Evolutionary conservation across 2,113 vertebrate genomes (phyloP).

Genomic region (Burhinus bistriatus): DNA sequence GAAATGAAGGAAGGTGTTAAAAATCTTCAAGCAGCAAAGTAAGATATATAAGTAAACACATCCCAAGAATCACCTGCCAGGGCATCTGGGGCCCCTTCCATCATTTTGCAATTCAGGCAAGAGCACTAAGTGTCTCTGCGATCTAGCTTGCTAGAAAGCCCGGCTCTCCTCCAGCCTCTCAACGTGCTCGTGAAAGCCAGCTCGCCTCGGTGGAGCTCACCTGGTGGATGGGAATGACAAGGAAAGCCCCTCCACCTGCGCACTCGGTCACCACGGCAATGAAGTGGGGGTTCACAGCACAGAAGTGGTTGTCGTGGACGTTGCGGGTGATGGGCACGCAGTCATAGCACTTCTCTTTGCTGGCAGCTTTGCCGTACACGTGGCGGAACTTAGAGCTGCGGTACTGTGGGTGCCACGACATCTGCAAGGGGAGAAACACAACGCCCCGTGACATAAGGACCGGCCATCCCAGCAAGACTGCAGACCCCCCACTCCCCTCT

Average conservation of each 20-base stretch:
- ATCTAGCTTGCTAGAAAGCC: not conserved
- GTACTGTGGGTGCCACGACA: conserved; percentile 88
- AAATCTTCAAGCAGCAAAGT: not conserved
- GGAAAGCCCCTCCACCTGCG: conserved; percentile 86
- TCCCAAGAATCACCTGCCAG: not conserved
- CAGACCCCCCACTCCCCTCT: not conserved
- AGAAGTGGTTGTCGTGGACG: conserved; percentile 93
- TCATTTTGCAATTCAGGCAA: not conserved
- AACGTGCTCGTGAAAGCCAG: accelerated
- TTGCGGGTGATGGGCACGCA: conserved; percentile 86
- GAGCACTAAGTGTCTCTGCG: not conserved
- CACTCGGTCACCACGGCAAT: conserved; percentile 93
- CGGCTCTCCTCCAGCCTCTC: not conserved
- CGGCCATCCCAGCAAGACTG: accelerated
- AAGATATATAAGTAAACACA: not conserved
- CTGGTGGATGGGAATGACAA: conserved; percentile 87
- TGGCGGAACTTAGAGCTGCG: conserved; percentile 89
- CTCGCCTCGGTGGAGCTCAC: conserved; percentile 46
- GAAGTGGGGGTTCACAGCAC: conserved; percentile 90
- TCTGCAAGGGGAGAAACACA: conserved; percentile 71
- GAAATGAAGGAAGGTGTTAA: not conserved
- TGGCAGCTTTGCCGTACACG: conserved; percentile 83
- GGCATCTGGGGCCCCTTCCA: not conserved
- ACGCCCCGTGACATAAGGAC: accelerated
- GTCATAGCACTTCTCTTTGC: conserved; percentile 84